phyloP scores from a whole-genome alignment of 2,888 invertebrate genomes.

The Oscheius sp. region DNA sequence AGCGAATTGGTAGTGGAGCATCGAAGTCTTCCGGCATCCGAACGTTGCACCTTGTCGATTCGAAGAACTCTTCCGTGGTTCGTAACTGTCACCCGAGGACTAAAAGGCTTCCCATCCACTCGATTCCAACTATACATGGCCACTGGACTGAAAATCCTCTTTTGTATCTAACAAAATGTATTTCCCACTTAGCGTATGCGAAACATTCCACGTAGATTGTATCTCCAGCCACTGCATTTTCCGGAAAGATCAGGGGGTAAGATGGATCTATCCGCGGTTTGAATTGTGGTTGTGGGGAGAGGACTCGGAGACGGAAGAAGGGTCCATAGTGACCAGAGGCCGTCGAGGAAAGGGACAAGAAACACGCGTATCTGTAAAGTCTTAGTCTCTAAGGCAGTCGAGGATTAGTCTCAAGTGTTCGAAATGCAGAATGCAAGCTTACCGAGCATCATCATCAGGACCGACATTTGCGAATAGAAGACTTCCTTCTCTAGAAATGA shows the following conservation, averaged over 20 bases:
- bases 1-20: constrained; percentile 66
- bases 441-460: constrained; percentile 66
- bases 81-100: constrained; percentile 52
- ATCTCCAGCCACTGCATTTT: constrained; percentile 64
- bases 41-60: constrained; percentile 60
- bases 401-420: not conserved
- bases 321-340: constrained; percentile 72
- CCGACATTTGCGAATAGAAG: constrained; percentile 67
- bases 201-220: constrained; percentile 72
- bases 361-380: constrained; percentile 70
- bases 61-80: constrained; percentile 67
- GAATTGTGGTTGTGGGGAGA: constrained; percentile 41
- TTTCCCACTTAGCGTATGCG: constrained; percentile 70
- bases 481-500: constrained; percentile 71
- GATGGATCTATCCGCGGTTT: constrained; percentile 63
- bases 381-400: not conserved
- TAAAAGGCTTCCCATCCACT: constrained; percentile 64
- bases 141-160: constrained; percentile 59
- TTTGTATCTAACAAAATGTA: not conserved
- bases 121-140: constrained; percentile 69
- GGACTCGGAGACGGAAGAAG: constrained; percentile 65
- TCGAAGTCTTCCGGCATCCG: constrained; percentile 63
- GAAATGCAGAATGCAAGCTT: not conserved
- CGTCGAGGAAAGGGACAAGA: constrained; percentile 62
- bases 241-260: constrained; percentile 69